These are phyloP conservation scores for Diorhabda carinulata DNA, from an alignment of 1,140 invertebrate species.

Conservation along the genomic window DNA sequence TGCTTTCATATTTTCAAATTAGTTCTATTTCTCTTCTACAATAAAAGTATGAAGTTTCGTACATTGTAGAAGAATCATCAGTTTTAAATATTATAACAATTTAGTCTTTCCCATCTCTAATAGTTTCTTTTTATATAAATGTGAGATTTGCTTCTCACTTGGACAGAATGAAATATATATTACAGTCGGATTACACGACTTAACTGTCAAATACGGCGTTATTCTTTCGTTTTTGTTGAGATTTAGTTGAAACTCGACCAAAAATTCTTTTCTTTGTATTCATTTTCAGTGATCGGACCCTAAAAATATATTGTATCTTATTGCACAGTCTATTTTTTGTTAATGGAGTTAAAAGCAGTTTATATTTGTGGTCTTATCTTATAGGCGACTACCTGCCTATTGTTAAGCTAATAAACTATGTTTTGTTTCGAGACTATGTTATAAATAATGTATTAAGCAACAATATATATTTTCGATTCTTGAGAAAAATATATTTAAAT, in stretches of 20 bases:
- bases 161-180: neutral
- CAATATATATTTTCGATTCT: no score
- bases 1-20: no score
- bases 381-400: neutral
- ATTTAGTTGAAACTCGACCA: neutral
- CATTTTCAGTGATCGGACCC: neutral
- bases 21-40: no score
- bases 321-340: neutral
- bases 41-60: no score
- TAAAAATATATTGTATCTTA: neutral
- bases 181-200: neutral
- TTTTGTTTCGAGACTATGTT: neutral
- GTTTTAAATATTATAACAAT: no score
- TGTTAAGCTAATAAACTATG: neutral
- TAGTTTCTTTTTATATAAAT: neutral
- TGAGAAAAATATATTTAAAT: no score
- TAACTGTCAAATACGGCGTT: neutral
- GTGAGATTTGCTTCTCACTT: neutral
- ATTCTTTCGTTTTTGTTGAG: neutral
- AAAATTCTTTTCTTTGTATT: neutral
- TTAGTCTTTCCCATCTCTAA: neutral
- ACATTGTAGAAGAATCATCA: no score
- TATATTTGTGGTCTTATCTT: neutral
- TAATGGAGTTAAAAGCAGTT: neutral
- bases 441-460: no score